These are phyloP conservation scores for Strongylocentrotus purpuratus DNA, from an alignment of 35 echinoderm and acorn worm species.

Conservation along the genomic window DNA sequence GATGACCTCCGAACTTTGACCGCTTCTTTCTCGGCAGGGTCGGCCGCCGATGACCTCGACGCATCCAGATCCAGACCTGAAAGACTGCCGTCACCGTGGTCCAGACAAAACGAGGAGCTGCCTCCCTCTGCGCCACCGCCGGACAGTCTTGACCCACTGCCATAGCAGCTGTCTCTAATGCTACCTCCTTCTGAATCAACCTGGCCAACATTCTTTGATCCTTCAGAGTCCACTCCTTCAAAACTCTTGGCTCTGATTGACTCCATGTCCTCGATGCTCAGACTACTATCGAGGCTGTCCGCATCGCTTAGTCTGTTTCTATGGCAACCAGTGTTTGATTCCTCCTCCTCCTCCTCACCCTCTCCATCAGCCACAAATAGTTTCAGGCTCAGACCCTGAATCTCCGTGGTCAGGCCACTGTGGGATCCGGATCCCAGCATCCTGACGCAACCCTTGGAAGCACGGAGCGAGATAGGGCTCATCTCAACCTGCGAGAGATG, in stretches of 20 bases:
- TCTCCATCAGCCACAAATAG: constrained; percentile 30
- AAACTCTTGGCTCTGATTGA: not conserved
- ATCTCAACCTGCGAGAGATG: constrained; percentile 31
- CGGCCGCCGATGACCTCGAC: not conserved
- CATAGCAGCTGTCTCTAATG: not conserved
- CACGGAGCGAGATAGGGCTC: not conserved
- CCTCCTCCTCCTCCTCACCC: not conserved
- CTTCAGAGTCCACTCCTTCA: not conserved
- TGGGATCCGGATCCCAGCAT: constrained; percentile 3
- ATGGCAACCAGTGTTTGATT: not conserved
- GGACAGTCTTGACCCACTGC: not conserved
- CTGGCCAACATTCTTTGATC: not conserved
- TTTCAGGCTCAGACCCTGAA: constrained; percentile 19
- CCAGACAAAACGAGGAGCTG: not conserved
- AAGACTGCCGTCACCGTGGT: not conserved
- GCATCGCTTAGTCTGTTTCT: not conserved
- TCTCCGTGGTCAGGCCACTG: constrained; percentile 30
- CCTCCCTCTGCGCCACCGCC: not conserved
- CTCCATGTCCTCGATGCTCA: not conserved
- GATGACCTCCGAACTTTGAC: constrained; percentile 15
- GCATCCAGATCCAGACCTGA: not conserved
- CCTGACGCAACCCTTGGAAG: not conserved
- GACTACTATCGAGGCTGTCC: not conserved
- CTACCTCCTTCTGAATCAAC: not conserved
- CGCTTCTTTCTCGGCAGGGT: not conserved